Base-by-base conservation (phyloP, 2,888 invertebrate species). In the Smittia aterrima region DNA sequence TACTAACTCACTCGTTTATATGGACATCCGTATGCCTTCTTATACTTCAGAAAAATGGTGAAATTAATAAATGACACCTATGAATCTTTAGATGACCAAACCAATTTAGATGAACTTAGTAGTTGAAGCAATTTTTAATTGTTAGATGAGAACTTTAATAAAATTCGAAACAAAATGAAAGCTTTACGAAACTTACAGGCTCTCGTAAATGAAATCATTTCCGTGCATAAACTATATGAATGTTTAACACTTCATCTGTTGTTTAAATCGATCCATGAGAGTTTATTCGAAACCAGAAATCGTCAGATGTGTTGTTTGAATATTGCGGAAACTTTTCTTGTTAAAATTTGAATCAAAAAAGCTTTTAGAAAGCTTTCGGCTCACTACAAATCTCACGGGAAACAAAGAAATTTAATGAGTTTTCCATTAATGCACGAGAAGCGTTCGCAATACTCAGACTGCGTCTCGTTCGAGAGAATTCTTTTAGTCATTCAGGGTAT, bases 11-110 rank as follows among this genome's bases (percentile, higher is more conserved):
- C 66, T 40, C 38, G 40, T 66, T 40, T 66, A 40, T 38, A 66
- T 66, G 66, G 66, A 66, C 38, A 66, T 66, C 16, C 6, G 66
- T 40, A 66, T 66, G 66, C 66, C 66, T 66, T 66, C 66, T 66
- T 66, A 66, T 66, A 66, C 66, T 66, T 66, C 66, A 66, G 6
- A 24, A 40, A 66, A 25, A 16, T 2, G 32, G 11, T 9, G 32
- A 27, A 66, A 27, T 24, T 2, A 24, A 9, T 27, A 13, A 24
- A 32, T 66, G 32, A 24, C 2, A 20, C 24, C 16, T 62, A 62
- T 24, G 62, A 66, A 66, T n/a, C 54, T 70, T 67, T 67, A 70
- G 70, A 70, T 54, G 70, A 70, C 70, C 70, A 68, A 68, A 66
- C 16, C 13, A 54, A 70, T 27, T 54, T 70, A 70, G 54, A 70